Conservation (phyloP, 2,888 invertebrate species). For the Cryptophagus acutangulus region DNA sequence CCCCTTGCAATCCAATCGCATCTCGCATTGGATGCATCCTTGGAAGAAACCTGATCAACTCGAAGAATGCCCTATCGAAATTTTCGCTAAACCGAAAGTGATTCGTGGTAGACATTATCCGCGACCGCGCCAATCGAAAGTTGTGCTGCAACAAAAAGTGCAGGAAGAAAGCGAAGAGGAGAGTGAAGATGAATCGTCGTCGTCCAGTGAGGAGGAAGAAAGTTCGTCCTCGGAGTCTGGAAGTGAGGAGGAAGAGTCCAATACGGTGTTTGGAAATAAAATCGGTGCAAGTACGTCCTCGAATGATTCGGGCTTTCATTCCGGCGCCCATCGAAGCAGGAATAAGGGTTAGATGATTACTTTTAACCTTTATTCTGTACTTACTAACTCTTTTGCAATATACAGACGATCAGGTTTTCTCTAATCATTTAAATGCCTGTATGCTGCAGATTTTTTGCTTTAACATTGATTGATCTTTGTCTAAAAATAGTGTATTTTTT, state of each 20-base stretch:
- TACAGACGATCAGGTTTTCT: too few relatives aligned
- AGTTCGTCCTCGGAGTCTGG: conserved; percentile 33
- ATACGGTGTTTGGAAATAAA: conserved; percentile 38
- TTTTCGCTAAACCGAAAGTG: conserved; percentile 45
- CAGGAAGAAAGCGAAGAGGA: conserved; percentile 16
- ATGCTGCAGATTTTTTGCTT: too few relatives aligned
- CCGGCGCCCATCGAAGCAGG: conserved; percentile 56
- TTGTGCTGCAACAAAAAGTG: conserved; percentile 15
- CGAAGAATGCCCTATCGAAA: conserved; percentile 43
- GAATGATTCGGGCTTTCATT: conserved; percentile 80
- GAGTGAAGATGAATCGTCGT: conserved; percentile 31
- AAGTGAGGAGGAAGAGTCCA: conserved; percentile 37
- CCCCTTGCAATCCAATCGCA: conserved; percentile 44
- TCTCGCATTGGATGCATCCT: conserved; percentile 45
- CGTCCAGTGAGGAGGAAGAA: conserved; percentile 29
- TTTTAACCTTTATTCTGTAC: conserved; percentile 23
- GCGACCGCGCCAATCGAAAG: conserved; percentile 32
- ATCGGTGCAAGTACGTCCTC: conserved; percentile 68
- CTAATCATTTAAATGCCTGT: too few relatives aligned
- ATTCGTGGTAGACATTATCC: conserved; percentile 45
- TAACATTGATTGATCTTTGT: too few relatives aligned
- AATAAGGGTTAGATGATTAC: conserved; percentile 54
- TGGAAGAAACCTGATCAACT: conserved; percentile 44
- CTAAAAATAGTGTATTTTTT: too few relatives aligned
- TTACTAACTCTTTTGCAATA: too few relatives aligned